phyloP scores from a whole-genome alignment of 2,113 vertebrate species.

The Psammodynastes pulverulentus region DNA sequence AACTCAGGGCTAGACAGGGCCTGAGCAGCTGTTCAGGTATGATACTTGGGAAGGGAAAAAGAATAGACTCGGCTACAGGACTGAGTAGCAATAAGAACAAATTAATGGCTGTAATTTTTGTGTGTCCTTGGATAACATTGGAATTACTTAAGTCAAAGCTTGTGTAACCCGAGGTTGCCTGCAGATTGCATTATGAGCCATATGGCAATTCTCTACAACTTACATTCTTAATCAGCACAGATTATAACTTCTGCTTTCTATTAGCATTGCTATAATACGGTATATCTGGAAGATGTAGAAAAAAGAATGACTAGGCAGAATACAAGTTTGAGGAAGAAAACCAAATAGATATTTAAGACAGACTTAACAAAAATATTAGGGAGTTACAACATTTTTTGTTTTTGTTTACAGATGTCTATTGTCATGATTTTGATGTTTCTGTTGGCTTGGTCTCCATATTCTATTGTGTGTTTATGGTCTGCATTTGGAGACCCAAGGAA shows the following conservation, averaged over 20 bases:
- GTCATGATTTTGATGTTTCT: constrained; percentile 97
- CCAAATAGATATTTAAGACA: not conserved
- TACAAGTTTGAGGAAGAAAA: not conserved
- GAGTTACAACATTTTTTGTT: not conserved
- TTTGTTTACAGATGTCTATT: constrained; percentile 87
- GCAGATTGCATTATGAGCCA: not conserved
- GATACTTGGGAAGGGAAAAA: not conserved
- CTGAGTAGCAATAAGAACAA: not conserved
- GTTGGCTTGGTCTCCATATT: constrained; percentile 95
- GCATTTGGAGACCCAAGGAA: constrained; percentile 88
- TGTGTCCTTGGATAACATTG: not conserved
- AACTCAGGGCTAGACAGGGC: not conserved
- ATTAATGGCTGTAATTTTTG: not conserved
- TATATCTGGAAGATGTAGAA: not conserved
- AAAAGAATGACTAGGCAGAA: not conserved
- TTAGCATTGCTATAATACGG: not conserved
- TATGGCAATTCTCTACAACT: not conserved
- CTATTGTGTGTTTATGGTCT: constrained; percentile 93
- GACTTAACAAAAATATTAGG: not conserved
- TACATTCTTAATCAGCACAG: not conserved
- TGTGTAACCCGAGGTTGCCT: not conserved
- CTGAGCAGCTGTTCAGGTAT: not conserved
- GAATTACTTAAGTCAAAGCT: not conserved
- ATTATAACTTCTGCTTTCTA: not conserved
- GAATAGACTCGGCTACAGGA: not conserved